phyloP scores from a whole-genome alignment of 2,888 invertebrate genomes.

The Drosophila paramelanica region DNA sequence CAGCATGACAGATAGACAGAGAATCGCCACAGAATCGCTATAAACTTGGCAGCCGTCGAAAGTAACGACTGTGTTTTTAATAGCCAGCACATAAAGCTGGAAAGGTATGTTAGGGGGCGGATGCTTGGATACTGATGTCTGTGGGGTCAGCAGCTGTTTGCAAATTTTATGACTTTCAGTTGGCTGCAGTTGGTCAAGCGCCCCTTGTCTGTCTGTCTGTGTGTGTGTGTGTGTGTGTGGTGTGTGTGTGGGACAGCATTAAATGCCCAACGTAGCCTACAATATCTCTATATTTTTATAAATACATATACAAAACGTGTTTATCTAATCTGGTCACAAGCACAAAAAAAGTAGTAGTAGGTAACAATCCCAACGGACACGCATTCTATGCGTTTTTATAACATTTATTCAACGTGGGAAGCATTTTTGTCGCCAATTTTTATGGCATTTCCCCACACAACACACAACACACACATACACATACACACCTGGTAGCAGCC shows the following conservation, averaged over 20 bases:
- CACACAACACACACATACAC: slow-evolving; percentile 1
- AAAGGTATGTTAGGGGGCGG: background rate
- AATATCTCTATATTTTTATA: slow-evolving; percentile 1
- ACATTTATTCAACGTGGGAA: slow-evolving; percentile 41
- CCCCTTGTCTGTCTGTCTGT: slow-evolving; percentile 35
- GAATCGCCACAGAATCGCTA: slow-evolving; percentile 27
- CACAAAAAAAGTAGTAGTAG: slow-evolving; percentile 12
- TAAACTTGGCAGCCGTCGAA: slow-evolving; percentile 73
- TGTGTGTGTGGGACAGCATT: slow-evolving; percentile 23
- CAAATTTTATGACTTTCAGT: slow-evolving; percentile 69
- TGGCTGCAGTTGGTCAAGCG: slow-evolving; percentile 62
- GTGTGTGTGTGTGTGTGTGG: slow-evolving; percentile 26
- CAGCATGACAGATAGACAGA: slow-evolving; percentile 22
- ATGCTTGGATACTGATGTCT: slow-evolving; percentile 17
- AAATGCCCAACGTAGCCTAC: slow-evolving; percentile 25
- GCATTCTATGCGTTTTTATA: slow-evolving; percentile 75
- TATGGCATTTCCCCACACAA: slow-evolving; percentile 34
- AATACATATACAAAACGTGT: slow-evolving; percentile 38
- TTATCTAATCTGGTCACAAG: slow-evolving; percentile 67
- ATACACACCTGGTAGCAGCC: slow-evolving; percentile 30
- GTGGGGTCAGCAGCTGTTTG: slow-evolving; percentile 44
- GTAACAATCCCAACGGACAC: slow-evolving; percentile 41
- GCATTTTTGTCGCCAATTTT: slow-evolving; percentile 59
- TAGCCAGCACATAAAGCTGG: slow-evolving; percentile 60
- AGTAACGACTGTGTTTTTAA: slow-evolving; percentile 74